These are phyloP conservation scores for Hemicentrotus pulcherrimus DNA, from an alignment of 35 echinoderm and acorn worm genomes.

Conservation along the genomic window DNA sequence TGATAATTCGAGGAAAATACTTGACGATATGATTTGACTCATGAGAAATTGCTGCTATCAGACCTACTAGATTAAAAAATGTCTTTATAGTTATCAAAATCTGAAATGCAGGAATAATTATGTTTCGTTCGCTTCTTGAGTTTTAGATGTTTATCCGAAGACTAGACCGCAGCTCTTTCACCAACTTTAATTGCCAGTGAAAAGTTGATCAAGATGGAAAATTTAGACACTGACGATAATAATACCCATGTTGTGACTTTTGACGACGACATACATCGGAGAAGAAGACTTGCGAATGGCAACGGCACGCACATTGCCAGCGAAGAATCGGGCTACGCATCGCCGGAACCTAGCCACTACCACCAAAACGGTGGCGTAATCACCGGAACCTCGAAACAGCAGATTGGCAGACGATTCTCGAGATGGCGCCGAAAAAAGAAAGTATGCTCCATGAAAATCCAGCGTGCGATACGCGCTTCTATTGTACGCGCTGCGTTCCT, in stretches of 20 bases:
- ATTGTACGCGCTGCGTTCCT: slow-evolving; percentile 68
- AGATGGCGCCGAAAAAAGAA: slow-evolving; percentile 1
- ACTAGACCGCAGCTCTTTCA: background rate
- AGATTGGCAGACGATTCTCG: background rate
- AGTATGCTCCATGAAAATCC: slow-evolving; percentile 41
- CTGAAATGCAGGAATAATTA: no score
- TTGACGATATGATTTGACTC: background rate
- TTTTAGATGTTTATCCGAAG: background rate
- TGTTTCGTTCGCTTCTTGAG: background rate
- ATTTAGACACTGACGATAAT: background rate
- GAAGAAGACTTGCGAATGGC: background rate
- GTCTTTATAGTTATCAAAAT: background rate
- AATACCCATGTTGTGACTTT: background rate
- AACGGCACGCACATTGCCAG: background rate
- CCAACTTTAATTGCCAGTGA: background rate
- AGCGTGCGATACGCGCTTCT: slow-evolving; percentile 56
- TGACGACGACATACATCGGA: background rate
- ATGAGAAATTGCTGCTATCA: background rate
- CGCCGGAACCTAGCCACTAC: slow-evolving; percentile 9
- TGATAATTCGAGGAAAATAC: background rate
- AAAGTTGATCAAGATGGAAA: background rate
- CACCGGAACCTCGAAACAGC: background rate
- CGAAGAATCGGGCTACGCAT: slow-evolving; percentile 29
- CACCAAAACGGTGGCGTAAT: background rate
- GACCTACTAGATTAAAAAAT: background rate